These are phyloP conservation scores for Colistium nudipinnis DNA, from an alignment of 2,113 vertebrate species.

Conservation along the genomic window DNA sequence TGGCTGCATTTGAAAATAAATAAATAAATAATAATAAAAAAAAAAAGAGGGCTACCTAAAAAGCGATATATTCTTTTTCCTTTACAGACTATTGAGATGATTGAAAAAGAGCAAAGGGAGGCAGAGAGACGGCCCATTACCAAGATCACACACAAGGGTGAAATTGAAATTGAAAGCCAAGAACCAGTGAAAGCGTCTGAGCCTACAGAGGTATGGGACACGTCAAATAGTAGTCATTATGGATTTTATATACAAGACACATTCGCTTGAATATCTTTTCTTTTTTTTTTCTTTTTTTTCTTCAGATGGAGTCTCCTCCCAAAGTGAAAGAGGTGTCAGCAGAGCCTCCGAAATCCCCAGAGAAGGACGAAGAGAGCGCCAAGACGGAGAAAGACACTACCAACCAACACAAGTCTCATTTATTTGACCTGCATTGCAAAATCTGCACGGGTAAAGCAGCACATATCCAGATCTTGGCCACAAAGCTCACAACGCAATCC, in stretches of 20 bases:
- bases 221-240: not conserved
- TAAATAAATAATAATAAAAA: not conserved
- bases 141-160: slow-evolving; percentile 99
- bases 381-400: slow-evolving; percentile 89
- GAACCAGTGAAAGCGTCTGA: slow-evolving; percentile 91
- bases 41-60: too few relatives aligned
- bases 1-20: slow-evolving; percentile 6
- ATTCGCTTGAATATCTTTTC: not conserved
- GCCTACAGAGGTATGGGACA: slow-evolving; percentile 78
- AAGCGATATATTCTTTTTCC: too few relatives aligned
- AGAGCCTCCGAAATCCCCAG: slow-evolving; percentile 78
- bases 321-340: slow-evolving; percentile 84
- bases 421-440: slow-evolving; percentile 98
- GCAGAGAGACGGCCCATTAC: slow-evolving; percentile 95
- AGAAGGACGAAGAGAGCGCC: slow-evolving; percentile 78
- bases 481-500: not conserved
- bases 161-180: slow-evolving; percentile 98
- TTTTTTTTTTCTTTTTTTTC: not conserved
- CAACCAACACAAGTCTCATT: slow-evolving; percentile 93
- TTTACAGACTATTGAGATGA: slow-evolving; percentile 97
- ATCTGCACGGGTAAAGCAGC: slow-evolving; percentile 92
- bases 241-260: not conserved
- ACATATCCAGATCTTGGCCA: not conserved
- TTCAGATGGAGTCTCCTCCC: slow-evolving; percentile 78
- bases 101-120: slow-evolving; percentile 97